Conservation (phyloP, 35 echinoderm and acorn worm species). For the Heliocidaris tuberculata region DNA sequence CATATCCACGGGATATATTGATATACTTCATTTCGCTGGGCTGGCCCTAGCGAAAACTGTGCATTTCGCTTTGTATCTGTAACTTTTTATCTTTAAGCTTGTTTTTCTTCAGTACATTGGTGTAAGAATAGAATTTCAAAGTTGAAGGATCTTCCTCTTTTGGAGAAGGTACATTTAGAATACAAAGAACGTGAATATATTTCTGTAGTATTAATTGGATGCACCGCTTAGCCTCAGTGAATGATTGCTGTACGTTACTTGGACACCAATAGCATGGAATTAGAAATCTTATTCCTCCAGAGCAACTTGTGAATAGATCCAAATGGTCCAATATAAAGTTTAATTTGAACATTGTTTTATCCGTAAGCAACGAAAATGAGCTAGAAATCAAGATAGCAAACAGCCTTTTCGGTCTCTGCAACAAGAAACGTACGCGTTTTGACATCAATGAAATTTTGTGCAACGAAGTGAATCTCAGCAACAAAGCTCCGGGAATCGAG, state of each 20-base stretch:
- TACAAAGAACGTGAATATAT: neutral
- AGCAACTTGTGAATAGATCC: neutral
- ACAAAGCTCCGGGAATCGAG: neutral
- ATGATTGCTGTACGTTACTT: neutral
- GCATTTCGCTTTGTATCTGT: neutral
- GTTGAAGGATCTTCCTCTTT: neutral
- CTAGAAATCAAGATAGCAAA: neutral
- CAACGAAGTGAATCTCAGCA: neutral
- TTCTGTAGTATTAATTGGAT: neutral
- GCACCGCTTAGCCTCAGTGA: neutral
- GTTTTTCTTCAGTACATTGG: neutral
- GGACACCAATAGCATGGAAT: neutral
- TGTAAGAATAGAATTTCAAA: neutral
- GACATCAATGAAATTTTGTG: neutral
- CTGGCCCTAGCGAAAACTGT: conserved; percentile 22
- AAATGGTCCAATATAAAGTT: neutral
- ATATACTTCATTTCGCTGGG: conserved; percentile 42
- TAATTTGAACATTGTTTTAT: neutral
- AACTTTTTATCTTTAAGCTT: neutral
- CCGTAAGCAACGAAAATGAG: neutral
- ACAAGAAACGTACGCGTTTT: neutral
- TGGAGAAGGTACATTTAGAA: neutral
- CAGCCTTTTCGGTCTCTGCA: neutral
- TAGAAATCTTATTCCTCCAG: neutral
- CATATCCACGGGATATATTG: neutral